phyloP scores from a whole-genome alignment of 2,113 vertebrate species.

The Symphodus melops region DNA sequence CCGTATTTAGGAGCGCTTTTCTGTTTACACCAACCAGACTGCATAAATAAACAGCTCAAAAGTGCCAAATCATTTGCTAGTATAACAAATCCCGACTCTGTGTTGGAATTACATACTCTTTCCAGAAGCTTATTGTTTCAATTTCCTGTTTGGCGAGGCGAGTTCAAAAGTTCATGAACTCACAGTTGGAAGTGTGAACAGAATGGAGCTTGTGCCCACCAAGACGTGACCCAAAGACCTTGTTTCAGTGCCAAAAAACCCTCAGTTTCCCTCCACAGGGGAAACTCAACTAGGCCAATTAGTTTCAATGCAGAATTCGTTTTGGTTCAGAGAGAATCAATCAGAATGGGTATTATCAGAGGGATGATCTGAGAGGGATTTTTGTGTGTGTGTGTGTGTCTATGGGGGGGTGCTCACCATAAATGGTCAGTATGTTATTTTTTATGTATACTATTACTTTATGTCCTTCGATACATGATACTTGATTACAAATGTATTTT shows the following conservation, averaged over 20 bases:
- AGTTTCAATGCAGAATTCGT: slow-evolving; percentile 61
- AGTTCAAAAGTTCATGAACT: slow-evolving; percentile 77
- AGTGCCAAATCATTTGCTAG: slow-evolving; percentile 37
- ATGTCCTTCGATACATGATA: not conserved
- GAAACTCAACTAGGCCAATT: slow-evolving; percentile 72
- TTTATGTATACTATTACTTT: not conserved
- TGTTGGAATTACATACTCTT: slow-evolving; percentile 57
- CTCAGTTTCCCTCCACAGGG: slow-evolving; percentile 35
- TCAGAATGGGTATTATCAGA: slow-evolving; percentile 64
- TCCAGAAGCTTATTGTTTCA: slow-evolving; percentile 65
- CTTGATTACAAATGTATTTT: not conserved
- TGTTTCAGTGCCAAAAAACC: slow-evolving; percentile 59
- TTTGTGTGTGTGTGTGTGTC: slow-evolving; percentile 6
- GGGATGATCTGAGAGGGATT: slow-evolving; percentile 28
- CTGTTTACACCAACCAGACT: slow-evolving; percentile 46
- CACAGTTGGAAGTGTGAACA: slow-evolving; percentile 70
- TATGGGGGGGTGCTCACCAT: not conserved
- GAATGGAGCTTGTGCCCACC: slow-evolving; percentile 65
- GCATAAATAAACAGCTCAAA: slow-evolving; percentile 55
- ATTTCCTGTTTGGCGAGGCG: slow-evolving; percentile 49
- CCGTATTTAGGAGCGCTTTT: slow-evolving; percentile 6
- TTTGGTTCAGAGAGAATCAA: slow-evolving; percentile 60
- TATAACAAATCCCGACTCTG: slow-evolving; percentile 48
- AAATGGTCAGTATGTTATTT: not conserved
- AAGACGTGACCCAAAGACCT: slow-evolving; percentile 77